Base-by-base conservation (phyloP, 2,888 invertebrate species). In the Steinernema hermaphroditum region DNA sequence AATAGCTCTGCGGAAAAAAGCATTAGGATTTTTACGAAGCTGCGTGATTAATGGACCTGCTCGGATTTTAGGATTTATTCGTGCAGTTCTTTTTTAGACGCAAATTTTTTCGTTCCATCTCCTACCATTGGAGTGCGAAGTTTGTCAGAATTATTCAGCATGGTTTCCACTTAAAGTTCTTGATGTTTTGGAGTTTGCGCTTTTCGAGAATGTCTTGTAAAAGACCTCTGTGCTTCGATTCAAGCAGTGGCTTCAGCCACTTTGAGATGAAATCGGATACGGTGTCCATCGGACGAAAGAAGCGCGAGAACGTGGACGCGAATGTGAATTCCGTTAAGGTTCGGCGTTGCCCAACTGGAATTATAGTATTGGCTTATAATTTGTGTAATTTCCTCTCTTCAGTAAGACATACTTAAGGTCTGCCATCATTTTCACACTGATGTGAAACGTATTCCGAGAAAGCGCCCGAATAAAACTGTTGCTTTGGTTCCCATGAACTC, bases 401-500 rank as follows among this genome's bases (percentile, higher is more conserved):
- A 54, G 54, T 24, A n/a, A n/a, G n/a, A 12, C 12, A 37, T 37
- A 37, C 12, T 37, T 12, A 37, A 12, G 37, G 37, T 37, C 6
- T 37, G 12, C 37, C 6, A 8, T 37, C 37, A 37, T 12, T 37
- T 37, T 37, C 37, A 4, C 37, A 14, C 62, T 62, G 32, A 62
- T 62, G 62, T 62, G 32, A 62, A 32, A 32, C 16, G 62, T 16
- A 32, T 50, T 24, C 24, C 12, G 22, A 22, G 50, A 22, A 46
- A 6, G n/a, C 46, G 46, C 16, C 22, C 9, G 16, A 46, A 6
- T n/a, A n/a, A 46, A n/a, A 46, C 37, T 37, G 37, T 37, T 12
- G 37, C 37, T 16, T n/a, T 46, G 62, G 62, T 62, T 62, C 62
- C 32, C 62, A 62, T 62, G 62, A 62, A 62, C 62, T 62, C 62